phyloP scores from a whole-genome alignment of 2,113 vertebrate genomes.

The Nothoprocta pentlandii region DNA sequence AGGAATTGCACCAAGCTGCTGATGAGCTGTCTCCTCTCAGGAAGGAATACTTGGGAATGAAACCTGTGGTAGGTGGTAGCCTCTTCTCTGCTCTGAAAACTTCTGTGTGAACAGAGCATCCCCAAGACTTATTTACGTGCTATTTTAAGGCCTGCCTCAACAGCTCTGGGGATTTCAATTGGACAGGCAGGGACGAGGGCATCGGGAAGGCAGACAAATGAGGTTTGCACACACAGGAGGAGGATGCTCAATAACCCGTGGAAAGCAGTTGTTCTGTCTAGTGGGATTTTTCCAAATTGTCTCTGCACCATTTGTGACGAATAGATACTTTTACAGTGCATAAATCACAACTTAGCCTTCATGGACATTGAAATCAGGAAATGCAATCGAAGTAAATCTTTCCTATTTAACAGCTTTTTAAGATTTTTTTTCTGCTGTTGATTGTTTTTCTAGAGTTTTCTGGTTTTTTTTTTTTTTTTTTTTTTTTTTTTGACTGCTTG shows the following conservation, averaged over 20 bases:
- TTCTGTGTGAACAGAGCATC: background rate
- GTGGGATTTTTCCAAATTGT: background rate
- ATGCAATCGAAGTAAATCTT: background rate
- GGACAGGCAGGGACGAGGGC: background rate
- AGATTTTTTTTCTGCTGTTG: background rate
- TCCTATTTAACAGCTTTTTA: background rate
- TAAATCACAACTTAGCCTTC: background rate
- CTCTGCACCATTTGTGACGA: background rate
- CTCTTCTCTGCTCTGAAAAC: background rate
- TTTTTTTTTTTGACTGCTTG: background rate
- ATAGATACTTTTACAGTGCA: background rate
- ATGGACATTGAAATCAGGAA: background rate
- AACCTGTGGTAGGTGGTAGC: background rate
- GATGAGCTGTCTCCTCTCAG: background rate
- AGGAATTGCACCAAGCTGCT: background rate
- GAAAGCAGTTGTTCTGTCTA: background rate
- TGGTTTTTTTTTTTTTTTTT: background rate
- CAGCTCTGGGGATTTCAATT: background rate
- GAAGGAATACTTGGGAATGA: accelerated
- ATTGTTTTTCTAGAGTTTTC: background rate
- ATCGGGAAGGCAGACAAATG: background rate
- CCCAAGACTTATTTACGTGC: background rate
- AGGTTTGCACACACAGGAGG: background rate
- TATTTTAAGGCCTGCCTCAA: background rate
- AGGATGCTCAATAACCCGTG: background rate